phyloP scores from a whole-genome alignment of 2,797 vertebrate genomes.

The Mallotus villosus region DNA sequence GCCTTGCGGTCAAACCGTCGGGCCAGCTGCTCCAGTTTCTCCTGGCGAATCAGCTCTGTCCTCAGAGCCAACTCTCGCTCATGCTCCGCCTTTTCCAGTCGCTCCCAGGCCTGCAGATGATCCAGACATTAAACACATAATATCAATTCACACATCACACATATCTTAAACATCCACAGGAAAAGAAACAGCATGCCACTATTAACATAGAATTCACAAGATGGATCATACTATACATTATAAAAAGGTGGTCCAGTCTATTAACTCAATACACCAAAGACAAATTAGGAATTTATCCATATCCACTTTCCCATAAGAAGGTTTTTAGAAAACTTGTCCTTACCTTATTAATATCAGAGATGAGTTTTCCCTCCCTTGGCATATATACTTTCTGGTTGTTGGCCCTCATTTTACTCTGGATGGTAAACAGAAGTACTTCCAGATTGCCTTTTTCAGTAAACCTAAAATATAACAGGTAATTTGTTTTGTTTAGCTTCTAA shows the following conservation, averaged over 20 bases:
- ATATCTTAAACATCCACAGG: not conserved
- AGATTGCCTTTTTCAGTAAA: conserved; percentile 88
- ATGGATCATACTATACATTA: no score
- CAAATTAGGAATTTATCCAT: no score
- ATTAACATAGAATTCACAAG: no score
- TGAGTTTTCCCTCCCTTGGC: conserved; percentile 86
- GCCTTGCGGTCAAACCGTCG: conserved; percentile 88
- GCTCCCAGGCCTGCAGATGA: conserved; percentile 80
- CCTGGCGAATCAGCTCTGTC: conserved; percentile 85
- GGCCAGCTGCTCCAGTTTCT: conserved; percentile 89
- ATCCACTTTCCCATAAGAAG: no score
- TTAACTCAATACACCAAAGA: no score
- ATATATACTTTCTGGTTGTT: conserved; percentile 89
- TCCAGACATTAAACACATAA: not conserved
- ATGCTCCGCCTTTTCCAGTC: conserved; percentile 89
- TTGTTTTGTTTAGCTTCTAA: no score
- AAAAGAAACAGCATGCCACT: not conserved
- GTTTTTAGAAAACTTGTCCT: conserved; percentile 7
- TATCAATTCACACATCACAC: not conserved
- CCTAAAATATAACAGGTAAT: conserved; percentile 46
- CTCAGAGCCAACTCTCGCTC: conserved; percentile 87
- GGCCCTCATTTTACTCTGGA: conserved; percentile 88
- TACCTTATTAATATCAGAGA: conserved; percentile 89
- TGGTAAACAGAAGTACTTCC: conserved; percentile 86
- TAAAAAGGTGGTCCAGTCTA: no score